These are phyloP conservation scores for Chloropsis hardwickii DNA, from an alignment of 2,113 vertebrate species.

Conservation along the genomic window DNA sequence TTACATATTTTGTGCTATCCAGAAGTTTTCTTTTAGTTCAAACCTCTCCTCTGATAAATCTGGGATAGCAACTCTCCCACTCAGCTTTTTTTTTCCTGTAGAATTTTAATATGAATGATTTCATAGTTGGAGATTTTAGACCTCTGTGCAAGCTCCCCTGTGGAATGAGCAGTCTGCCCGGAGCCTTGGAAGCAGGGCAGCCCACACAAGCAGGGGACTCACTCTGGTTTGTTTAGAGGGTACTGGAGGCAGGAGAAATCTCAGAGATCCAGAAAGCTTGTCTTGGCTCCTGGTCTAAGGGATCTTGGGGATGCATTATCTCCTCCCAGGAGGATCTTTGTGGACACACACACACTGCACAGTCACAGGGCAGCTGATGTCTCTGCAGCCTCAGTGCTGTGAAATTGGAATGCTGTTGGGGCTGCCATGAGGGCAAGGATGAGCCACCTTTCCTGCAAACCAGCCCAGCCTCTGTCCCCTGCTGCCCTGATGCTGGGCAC, in stretches of 20 bases:
- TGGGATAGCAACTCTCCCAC: background rate
- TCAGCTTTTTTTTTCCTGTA: background rate
- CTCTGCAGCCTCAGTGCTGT: background rate
- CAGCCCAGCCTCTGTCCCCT: background rate
- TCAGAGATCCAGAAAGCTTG: background rate
- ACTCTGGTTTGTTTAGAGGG: background rate
- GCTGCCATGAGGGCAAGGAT: background rate
- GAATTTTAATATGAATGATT: background rate
- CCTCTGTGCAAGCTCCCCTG: background rate
- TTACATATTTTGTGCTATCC: background rate
- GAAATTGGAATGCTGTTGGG: background rate
- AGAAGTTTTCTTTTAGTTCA: background rate
- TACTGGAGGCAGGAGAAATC: background rate
- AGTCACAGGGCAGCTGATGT: background rate
- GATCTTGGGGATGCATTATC: background rate
- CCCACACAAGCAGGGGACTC: background rate
- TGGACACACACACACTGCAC: background rate
- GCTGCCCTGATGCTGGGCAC: background rate
- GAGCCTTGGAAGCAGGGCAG: background rate
- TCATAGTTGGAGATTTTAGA: background rate
- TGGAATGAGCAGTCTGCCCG: background rate
- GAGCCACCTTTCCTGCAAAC: background rate
- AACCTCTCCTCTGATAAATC: background rate
- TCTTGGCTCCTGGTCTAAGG: background rate
- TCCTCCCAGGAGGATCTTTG: background rate